Conservation (phyloP, 2,888 invertebrate genomes). For the Patella ulyssiponensis region DNA sequence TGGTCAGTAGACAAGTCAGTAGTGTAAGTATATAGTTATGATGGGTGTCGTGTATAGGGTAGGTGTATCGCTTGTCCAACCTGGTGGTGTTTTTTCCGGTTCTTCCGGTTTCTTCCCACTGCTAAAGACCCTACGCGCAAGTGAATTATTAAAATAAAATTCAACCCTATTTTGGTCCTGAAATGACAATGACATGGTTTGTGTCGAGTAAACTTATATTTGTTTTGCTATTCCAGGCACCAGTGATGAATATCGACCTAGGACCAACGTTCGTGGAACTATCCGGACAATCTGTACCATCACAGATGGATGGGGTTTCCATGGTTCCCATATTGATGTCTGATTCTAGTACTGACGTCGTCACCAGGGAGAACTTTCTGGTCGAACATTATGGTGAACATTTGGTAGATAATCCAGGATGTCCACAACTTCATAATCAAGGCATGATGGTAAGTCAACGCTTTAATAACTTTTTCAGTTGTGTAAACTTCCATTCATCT, state of each 20-base stretch:
- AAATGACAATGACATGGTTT: no score
- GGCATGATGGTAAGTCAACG: not conserved
- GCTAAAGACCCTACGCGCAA: no score
- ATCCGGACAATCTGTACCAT: constrained; percentile 53
- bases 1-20: constrained; percentile 76
- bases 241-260: not conserved
- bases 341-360: not conserved
- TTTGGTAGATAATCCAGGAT: not conserved
- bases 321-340: constrained; percentile 68
- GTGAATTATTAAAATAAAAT: no score
- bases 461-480: not conserved
- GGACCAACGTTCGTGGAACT: not conserved
- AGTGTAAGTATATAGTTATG: constrained; percentile 12
- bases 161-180: no score
- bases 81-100: no score
- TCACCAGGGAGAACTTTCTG: not conserved
- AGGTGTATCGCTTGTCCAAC: no score
- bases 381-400: constrained; percentile 6
- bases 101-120: no score
- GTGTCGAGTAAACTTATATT: not conserved
- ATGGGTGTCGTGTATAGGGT: not conserved
- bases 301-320: constrained; percentile 79
- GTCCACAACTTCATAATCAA: constrained; percentile 9
- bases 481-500: not conserved
- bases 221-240: not conserved